Evolutionary conservation across 2,113 vertebrate species (phyloP).

Genomic region (Zapus hudsonius): DNA sequence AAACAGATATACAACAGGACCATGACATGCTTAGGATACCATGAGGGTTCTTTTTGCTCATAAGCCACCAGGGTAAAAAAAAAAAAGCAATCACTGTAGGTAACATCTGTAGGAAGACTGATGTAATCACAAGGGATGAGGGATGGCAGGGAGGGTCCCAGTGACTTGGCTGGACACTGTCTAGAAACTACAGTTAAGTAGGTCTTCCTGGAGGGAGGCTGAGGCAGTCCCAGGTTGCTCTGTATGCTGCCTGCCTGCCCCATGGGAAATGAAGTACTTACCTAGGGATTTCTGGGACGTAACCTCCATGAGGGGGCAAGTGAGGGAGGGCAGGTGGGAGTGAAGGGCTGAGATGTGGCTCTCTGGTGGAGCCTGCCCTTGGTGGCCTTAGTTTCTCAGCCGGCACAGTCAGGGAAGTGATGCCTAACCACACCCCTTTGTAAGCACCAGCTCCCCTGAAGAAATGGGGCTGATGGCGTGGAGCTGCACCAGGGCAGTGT

Average conservation of each 20-base stretch:
- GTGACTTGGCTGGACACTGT: fast-evolving
- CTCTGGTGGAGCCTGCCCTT: neutral
- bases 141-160: fast-evolving
- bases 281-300: neutral
- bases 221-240: neutral
- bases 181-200: too few species aligned
- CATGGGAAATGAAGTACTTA: neutral
- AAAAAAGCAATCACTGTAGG: neutral
- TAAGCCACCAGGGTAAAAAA: neutral
- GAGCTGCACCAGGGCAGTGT: neutral
- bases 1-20: neutral
- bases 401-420: fast-evolving
- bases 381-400: too few species aligned
- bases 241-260: neutral
- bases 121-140: too few species aligned
- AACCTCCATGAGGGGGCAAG: fast-evolving
- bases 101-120: neutral
- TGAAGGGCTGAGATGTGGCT: neutral
- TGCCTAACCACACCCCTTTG: fast-evolving
- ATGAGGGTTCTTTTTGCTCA: neutral
- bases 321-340: neutral
- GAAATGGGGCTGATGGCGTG: fast-evolving
- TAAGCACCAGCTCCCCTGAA: neutral
- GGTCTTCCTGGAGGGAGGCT: neutral
- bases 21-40: neutral